phyloP scores from a whole-genome alignment of 2,113 vertebrate species.

The Chitala chitala region DNA sequence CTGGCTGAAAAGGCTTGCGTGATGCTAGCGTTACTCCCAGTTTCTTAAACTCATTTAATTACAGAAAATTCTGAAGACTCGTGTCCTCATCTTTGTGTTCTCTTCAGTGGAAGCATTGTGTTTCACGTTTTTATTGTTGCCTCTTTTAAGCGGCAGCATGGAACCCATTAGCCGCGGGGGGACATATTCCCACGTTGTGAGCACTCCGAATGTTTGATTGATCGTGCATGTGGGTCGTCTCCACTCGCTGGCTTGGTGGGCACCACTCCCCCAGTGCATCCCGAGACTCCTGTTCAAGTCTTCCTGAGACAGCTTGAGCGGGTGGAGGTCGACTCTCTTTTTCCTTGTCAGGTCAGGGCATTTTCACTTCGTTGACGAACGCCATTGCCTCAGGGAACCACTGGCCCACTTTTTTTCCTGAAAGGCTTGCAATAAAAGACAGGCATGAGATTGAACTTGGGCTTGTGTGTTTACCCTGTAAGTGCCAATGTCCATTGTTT shows the following conservation, averaged over 20 bases:
- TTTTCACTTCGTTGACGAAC: neutral
- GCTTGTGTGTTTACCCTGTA: neutral
- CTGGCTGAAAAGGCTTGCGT: conserved; percentile 1
- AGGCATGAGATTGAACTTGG: neutral
- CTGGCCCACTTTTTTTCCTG: neutral
- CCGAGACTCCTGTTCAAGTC: neutral
- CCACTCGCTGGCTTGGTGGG: neutral
- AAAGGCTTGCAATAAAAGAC: neutral
- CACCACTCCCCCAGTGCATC: neutral
- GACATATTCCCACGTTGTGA: neutral
- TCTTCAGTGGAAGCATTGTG: neutral
- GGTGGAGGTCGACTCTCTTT: neutral
- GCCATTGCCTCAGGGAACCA: neutral
- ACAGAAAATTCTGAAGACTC: neutral
- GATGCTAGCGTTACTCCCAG: neutral
- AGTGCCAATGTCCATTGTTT: too few species aligned
- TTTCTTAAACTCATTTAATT: conserved; percentile 15
- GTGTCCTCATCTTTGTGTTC: neutral
- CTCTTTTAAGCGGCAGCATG: neutral
- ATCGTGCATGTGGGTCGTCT: neutral
- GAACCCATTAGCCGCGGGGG: conserved; percentile 6
- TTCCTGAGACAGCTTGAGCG: neutral
- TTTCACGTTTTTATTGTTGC: conserved; percentile 6
- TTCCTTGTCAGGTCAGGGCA: neutral
- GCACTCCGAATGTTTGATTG: conserved; percentile 3